Evolutionary conservation across 2,888 invertebrate species (phyloP).

Genomic region (Poecilus cupreus): DNA sequence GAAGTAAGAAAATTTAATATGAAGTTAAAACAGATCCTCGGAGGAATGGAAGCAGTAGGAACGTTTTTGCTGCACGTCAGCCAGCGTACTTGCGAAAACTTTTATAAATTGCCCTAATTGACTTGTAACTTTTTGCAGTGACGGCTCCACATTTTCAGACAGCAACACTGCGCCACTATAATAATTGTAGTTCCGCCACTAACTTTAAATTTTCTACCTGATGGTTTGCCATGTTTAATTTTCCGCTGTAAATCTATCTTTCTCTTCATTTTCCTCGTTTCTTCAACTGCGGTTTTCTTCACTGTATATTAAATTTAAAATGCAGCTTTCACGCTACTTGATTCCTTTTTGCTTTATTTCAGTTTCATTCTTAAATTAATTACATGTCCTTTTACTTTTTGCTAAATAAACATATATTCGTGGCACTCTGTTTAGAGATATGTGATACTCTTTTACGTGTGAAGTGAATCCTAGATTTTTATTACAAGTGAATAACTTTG

Average conservation of each 20-base stretch:
- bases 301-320: not conserved
- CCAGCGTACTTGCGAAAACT: constrained; percentile 51
- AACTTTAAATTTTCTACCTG: constrained; percentile 43
- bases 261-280: not conserved
- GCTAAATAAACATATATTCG: too few species aligned
- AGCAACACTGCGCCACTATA: constrained; percentile 24
- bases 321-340: constrained; percentile 5
- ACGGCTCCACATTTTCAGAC: constrained; percentile 35
- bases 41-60: not conserved
- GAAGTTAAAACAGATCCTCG: constrained; percentile 44
- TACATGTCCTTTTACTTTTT: too few species aligned
- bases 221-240: not conserved
- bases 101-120: constrained; percentile 58
- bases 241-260: not conserved
- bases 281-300: not conserved
- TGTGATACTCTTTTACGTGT: too few species aligned
- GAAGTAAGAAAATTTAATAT: constrained; percentile 46
- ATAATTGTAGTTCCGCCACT: constrained; percentile 32
- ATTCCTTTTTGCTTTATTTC: too few species aligned
- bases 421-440: too few species aligned
- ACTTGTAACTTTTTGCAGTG: constrained; percentile 57
- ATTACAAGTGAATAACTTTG: too few species aligned
- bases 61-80: not conserved
- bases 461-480: too few species aligned
- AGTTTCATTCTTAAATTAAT: constrained; percentile 7